Evolutionary conservation across 2,113 vertebrate species (phyloP).

Genomic region (Gambusia affinis): DNA sequence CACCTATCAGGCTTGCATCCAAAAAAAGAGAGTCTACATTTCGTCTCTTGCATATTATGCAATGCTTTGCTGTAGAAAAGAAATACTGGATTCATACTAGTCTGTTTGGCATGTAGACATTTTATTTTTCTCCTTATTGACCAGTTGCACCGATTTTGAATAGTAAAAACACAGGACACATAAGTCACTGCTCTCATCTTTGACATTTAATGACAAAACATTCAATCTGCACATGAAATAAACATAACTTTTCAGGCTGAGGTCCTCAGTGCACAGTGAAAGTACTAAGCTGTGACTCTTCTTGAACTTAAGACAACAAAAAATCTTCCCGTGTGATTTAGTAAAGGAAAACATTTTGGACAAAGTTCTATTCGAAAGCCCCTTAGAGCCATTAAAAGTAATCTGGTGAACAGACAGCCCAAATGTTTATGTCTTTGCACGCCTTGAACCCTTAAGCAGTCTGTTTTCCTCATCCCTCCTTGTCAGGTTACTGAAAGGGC

Average conservation of each 20-base stretch:
- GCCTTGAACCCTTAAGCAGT: neutral
- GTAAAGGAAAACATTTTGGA: neutral
- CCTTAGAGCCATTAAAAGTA: neutral
- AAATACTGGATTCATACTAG: slow-evolving; percentile 33
- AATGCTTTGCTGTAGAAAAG: slow-evolving; percentile 18
- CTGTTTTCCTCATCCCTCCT: neutral
- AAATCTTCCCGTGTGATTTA: neutral
- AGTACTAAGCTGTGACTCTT: neutral
- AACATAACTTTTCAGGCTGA: slow-evolving; percentile 2
- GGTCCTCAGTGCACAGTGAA: slow-evolving; percentile 13
- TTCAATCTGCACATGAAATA: neutral
- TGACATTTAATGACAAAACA: neutral
- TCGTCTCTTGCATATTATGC: neutral
- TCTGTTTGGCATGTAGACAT: slow-evolving; percentile 52
- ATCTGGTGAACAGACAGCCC: neutral
- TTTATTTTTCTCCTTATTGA: slow-evolving; percentile 35
- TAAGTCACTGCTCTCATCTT: slow-evolving; percentile 17
- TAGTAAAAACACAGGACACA: slow-evolving; percentile 19
- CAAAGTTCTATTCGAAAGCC: neutral
- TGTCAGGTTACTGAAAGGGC: neutral
- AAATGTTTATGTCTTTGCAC: neutral
- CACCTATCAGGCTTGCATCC: slow-evolving; percentile 36
- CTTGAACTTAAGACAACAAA: neutral
- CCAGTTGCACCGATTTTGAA: slow-evolving; percentile 16
- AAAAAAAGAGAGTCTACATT: slow-evolving; percentile 24